Percentiles rank a stretch among this genome's conserved stretches.
phyloP scores from a whole-genome alignment of 2,797 vertebrate genomes.

The Lepilemur ruficaudatus region DNA sequence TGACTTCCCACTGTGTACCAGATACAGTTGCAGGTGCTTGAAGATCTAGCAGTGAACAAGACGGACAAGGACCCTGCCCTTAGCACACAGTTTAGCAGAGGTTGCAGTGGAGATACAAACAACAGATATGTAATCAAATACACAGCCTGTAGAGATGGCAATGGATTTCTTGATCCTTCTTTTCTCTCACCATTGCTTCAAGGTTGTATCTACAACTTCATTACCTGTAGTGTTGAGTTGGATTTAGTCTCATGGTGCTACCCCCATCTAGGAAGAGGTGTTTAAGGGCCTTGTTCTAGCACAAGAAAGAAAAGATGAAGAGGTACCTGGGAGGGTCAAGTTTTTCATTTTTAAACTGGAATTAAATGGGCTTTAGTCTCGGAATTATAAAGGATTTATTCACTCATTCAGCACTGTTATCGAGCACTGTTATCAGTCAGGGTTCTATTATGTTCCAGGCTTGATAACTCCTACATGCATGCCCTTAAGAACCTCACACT shows the following conservation, averaged over 20 bases:
- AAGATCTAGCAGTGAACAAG: background rate
- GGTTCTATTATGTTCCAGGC: background rate
- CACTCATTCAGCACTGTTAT: background rate
- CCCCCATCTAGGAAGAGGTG: background rate
- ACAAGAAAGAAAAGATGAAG: background rate
- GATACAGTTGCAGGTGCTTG: background rate
- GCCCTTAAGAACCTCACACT: background rate
- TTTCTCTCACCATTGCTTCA: background rate
- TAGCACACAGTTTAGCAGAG: background rate
- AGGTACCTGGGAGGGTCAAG: background rate
- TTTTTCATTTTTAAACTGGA: background rate
- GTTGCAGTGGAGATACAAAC: background rate
- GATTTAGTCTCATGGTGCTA: background rate
- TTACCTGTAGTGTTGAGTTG: background rate
- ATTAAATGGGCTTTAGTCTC: background rate
- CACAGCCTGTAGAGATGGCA: background rate
- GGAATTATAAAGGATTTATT: background rate
- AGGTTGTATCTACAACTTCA: background rate
- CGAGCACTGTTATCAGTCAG: background rate
- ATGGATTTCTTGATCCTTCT: background rate
- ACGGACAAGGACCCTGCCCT: background rate
- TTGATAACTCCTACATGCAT: background rate
- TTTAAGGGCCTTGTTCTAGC: background rate
- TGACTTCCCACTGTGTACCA: background rate
- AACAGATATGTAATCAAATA: background rate